Conservation (phyloP, 2,888 invertebrate species). For the Globia sparganii region DNA sequence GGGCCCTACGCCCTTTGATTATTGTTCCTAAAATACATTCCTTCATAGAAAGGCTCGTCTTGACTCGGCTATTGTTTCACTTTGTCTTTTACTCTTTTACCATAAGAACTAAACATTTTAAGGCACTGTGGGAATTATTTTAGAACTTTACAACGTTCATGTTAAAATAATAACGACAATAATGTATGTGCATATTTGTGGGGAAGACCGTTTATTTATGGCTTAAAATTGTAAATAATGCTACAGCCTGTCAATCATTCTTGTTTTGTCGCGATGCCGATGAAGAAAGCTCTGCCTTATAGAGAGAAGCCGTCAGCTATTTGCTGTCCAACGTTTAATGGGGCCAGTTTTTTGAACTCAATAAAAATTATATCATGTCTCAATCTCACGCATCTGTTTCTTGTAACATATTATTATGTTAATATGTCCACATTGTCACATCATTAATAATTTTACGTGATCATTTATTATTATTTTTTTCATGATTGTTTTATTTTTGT, state of each 20-base stretch:
- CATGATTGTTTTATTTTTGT: too few species aligned
- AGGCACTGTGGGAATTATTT: slow-evolving; percentile 28
- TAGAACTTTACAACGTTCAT: slow-evolving; percentile 66
- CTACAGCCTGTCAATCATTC: slow-evolving; percentile 84
- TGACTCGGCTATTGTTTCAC: slow-evolving; percentile 58
- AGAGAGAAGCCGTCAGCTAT: slow-evolving; percentile 69
- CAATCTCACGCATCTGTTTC: slow-evolving; percentile 58
- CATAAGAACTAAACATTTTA: slow-evolving; percentile 19
- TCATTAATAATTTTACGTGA: slow-evolving; percentile 51
- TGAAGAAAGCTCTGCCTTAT: slow-evolving; percentile 83
- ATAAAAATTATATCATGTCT: slow-evolving; percentile 62
- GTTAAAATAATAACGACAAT: slow-evolving; percentile 63
- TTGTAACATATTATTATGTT: slow-evolving; percentile 56
- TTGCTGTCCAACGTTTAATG: slow-evolving; percentile 65
- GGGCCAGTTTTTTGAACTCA: slow-evolving; percentile 68
- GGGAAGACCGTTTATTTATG: slow-evolving; percentile 77
- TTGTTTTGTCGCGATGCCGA: slow-evolving; percentile 79
- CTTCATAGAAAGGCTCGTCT: slow-evolving; percentile 68
- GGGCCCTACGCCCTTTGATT: slow-evolving; percentile 77
- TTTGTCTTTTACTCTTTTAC: slow-evolving; percentile 30
- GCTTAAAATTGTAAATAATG: slow-evolving; percentile 77
- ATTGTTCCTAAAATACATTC: slow-evolving; percentile 82
- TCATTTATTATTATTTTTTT: too few species aligned
- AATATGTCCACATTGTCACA: slow-evolving; percentile 51
- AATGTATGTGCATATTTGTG: slow-evolving; percentile 75